Evolutionary conservation across 2,113 vertebrate genomes (phyloP).

Genomic region (Oryzias woworae): DNA sequence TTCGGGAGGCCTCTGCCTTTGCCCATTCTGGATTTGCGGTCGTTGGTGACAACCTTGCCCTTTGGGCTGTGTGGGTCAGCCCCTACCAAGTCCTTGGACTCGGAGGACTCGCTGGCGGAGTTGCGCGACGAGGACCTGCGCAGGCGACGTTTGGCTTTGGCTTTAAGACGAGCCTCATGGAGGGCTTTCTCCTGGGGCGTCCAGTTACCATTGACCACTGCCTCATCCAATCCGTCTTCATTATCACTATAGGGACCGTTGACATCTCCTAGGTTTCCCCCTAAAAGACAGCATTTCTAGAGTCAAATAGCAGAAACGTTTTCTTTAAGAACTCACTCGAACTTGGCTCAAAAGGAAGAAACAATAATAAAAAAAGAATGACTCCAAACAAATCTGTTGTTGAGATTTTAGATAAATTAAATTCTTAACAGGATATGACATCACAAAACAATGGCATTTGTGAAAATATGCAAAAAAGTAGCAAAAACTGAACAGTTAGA

Average conservation of each 20-base stretch:
- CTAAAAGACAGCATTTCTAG: slow-evolving; percentile 57
- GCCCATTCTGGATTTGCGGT: slow-evolving; percentile 83
- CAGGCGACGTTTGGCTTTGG: slow-evolving; percentile 83
- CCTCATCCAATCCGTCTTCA: slow-evolving; percentile 66
- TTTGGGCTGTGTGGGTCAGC: slow-evolving; percentile 78
- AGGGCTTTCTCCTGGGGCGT: slow-evolving; percentile 85
- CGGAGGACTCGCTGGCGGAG: slow-evolving; percentile 79
- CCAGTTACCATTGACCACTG: slow-evolving; percentile 78
- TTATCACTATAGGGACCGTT: slow-evolving; percentile 57
- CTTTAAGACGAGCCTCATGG: slow-evolving; percentile 83
- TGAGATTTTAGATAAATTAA: too few species aligned
- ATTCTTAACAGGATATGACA: too few species aligned
- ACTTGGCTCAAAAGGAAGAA: too few species aligned
- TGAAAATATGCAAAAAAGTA: not conserved
- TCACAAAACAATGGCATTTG: not conserved
- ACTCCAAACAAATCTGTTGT: too few species aligned
- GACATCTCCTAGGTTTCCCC: slow-evolving; percentile 26
- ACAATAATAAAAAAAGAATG: too few species aligned
- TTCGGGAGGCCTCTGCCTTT: slow-evolving; percentile 87
- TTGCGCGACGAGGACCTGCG: slow-evolving; percentile 84
- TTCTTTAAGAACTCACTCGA: too few species aligned
- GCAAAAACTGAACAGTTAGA: too few species aligned
- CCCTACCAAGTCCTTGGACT: slow-evolving; percentile 62
- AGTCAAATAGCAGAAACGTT: not conserved
- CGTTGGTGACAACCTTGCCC: slow-evolving; percentile 70